These are phyloP conservation scores for Pachyramphus minor DNA, from an alignment of 2,113 vertebrate species.

Conservation along the genomic window DNA sequence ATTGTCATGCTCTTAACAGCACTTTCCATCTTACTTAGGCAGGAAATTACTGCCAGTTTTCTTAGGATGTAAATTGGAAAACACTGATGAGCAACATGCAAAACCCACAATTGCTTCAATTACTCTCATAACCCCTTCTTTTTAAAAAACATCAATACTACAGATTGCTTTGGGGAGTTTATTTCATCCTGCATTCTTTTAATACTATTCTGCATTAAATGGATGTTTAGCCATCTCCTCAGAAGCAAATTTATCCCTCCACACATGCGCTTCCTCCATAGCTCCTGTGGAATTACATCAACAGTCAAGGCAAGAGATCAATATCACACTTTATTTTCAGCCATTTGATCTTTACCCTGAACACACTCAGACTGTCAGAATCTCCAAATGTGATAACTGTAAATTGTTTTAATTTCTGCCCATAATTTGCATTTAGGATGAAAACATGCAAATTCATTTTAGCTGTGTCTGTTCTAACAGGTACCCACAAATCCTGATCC, in stretches of 20 bases:
- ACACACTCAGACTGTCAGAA: neutral
- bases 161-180: neutral
- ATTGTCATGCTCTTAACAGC: neutral
- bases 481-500: neutral
- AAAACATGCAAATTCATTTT: neutral
- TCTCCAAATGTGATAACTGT: fast-evolving
- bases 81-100: neutral
- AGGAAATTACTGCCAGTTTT: neutral
- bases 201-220: neutral
- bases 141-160: neutral
- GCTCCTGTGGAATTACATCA: neutral
- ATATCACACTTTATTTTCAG: neutral
- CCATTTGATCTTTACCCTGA: neutral
- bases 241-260: neutral
- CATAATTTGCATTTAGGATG: neutral
- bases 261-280: neutral
- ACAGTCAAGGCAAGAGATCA: neutral
- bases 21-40: neutral
- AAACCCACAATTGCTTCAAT: neutral
- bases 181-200: neutral
- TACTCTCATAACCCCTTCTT: neutral
- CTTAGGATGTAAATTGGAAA: neutral
- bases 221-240: neutral
- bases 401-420: neutral
- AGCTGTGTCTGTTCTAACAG: neutral